Percentiles rank a stretch among this genome's conserved stretches.
phyloP scores from a whole-genome alignment of 2,797 vertebrate species.

The Coreius guichenoti region DNA sequence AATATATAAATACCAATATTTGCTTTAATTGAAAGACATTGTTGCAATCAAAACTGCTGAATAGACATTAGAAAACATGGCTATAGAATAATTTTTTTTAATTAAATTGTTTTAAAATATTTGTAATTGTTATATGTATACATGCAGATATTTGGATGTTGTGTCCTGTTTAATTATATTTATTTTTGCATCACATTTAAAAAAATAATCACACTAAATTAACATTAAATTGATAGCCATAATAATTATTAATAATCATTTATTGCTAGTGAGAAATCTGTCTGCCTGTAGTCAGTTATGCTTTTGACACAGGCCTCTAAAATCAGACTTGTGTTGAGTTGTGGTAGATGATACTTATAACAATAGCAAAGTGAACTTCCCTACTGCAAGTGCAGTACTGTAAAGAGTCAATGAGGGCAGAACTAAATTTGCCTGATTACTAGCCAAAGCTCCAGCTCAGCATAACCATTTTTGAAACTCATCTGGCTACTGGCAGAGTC shows the following conservation, averaged over 20 bases:
- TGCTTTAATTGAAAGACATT: neutral
- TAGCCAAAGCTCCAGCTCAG: slow-evolving; percentile 20
- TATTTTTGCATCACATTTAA: too few relatives aligned
- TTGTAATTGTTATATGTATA: neutral
- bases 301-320: slow-evolving; percentile 39
- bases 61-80: neutral
- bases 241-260: neutral
- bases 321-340: slow-evolving; percentile 24
- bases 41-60: neutral
- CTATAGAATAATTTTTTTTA: neutral
- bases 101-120: neutral
- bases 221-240: neutral
- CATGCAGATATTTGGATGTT: neutral
- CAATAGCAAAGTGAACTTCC: slow-evolving; percentile 40
- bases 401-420: slow-evolving; percentile 21
- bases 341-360: slow-evolving; percentile 35
- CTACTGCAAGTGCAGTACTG: slow-evolving; percentile 22
- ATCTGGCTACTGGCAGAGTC: slow-evolving; percentile 36
- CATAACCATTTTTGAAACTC: slow-evolving; percentile 41
- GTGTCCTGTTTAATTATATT: neutral
- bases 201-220: too few relatives aligned
- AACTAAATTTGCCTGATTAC: slow-evolving; percentile 47
- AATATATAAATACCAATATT: neutral
- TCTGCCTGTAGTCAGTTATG: neutral
- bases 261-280: neutral